Evolutionary conservation across 2,113 vertebrate genomes (phyloP), one percentile per base, ranked within the genome.

Genomic region (Noturus placidus): DNA sequence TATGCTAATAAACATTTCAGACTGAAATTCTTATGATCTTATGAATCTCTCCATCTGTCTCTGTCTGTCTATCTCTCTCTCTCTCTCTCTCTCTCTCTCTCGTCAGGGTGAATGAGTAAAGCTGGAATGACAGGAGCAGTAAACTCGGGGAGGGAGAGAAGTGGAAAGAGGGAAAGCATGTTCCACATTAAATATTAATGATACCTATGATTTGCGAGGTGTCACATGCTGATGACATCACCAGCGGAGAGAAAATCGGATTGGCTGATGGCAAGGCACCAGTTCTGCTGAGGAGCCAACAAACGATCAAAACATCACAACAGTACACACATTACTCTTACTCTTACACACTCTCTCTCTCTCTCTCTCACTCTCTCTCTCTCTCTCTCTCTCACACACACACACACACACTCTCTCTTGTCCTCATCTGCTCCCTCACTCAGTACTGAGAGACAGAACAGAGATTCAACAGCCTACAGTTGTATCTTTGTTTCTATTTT

Each of bases 251-350:
- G 56, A 82, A 85, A 52, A 33, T 90, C 50, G 46, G 83, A 85
- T 67, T 78, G 76, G 61, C n/a, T 77, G 72, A 89, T 33, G 4
- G 22, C 7, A 61, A 17, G 77, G 33, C 50, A 57, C 67, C 33
- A 59, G 72, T 46, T 80, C 17, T 83, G 61, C 63, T 27, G 82
- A 81, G 70, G 84, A 89, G 89, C 83, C 89, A 91, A 91, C 92
- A 93, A 88, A 81, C 88, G 11, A 92, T 93, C 89, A 92, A 93
- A 93, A 93, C 91, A 93, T 93, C 91, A 93, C 90, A 93, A 93
- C 90, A 92, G 46, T 83, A 54, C 63, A 27, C 20, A 72, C 61
- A 42, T 2, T 35, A 77, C 35, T 42, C 63, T 76, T 52, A 14
- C 81, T 25, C 81, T 52, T 42, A 52, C 82, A 69, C 61, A 52